Base-by-base conservation (phyloP, 2,888 invertebrate genomes). In the Megalurothrips usitatus region DNA sequence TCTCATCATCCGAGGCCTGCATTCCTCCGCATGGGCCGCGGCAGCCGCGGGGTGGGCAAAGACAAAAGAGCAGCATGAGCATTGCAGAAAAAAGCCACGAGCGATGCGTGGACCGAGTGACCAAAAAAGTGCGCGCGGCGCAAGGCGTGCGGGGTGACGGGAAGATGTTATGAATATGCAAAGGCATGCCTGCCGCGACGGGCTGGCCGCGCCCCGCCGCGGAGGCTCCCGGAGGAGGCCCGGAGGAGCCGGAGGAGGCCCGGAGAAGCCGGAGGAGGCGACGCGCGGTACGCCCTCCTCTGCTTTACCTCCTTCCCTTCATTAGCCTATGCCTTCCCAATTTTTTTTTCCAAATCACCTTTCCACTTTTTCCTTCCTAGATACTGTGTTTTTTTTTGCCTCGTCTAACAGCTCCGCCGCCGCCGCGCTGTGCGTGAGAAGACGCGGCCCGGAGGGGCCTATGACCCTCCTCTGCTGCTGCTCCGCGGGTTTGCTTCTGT, bases 151-250 rank as follows among this genome's bases (percentile, higher is more conserved):
- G 58, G 19, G 58, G 23, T 75, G 68, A 75, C 68, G 68, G 26
- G n/a, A 75, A 75, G 68, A 26, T 75, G 68, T 75, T 75, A 75
- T 75, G 68, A 75, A 75, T 75, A 75, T 75, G 68, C 68, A 75
- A 75, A 75, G 23, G 68, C 68, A 75, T 75, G 68, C 68, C 68
- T 43, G 6, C 34, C 68, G 68, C 12, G 52, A 52, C n/a, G n/a
- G n/a, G n/a, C n/a, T n/a, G n/a, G n/a, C n/a, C n/a, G n/a, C n/a
- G n/a, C n/a, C 34, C 2, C 34, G 6, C 34, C 34, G 34, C 19
- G 58, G 58, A 58, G 14, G 19, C 58, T 58, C 14, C 58, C 17
- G 58, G 58, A 52, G 14, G 52, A 3, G 3, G n/a, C 58, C 58
- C 58, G 17, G 19, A n/a, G 19, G 58, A 19, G 52, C 52, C 52